Base-by-base conservation (phyloP, 2,113 vertebrate species). In the Empidonax alnorum region DNA sequence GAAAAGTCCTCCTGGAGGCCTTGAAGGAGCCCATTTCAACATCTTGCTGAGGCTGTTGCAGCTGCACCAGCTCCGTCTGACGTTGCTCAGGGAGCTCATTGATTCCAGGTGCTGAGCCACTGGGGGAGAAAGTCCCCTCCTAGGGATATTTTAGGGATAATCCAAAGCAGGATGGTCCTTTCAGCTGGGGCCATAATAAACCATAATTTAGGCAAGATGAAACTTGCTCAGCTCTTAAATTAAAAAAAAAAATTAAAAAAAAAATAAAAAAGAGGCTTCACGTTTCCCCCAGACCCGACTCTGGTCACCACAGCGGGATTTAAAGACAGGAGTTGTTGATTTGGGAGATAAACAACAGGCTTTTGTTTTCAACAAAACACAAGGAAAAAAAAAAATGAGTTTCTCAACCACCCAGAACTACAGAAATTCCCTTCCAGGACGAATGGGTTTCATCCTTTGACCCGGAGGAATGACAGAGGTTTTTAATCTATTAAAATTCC, bases 191-290 rank as follows among this genome's bases (percentile, higher is more conserved):
- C 41, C 56, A 1, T 78, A 86, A 87, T 87, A 90, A 90, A 68
- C 66, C 33, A 13, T 94, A 80, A 89, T 90, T 94, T 68, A 87
- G 95, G 65, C 89, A 96, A 94, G 93, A 92, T 68, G 91, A 76
- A 85, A 27, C 84, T 68, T 4, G 61, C 37, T 56, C 22, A 10
- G 50, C 44, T 66, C 25, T 53, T 63, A 39, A 82, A 82, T 63
- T 63, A 75, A 82, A 87, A 90, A 80, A 15, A 37, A 37, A 35
- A 35, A 35, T 35, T 35, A 7, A 35, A 35, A 35, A 19, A 58
- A 78, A 82, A 87, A 89, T 76, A 22, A 28, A 37, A 25, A 19
- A 2, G 46, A 79, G 62, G 84, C 58, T 94, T 61, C 85, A 6
- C 62, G 5, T 91, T 95, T 89, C 69, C 87, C 84, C 61, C 74